Evolutionary conservation across 2,888 invertebrate genomes (phyloP), one percentile per base, ranked within the genome.

Genomic region (Eupithecia inturbata): DNA sequence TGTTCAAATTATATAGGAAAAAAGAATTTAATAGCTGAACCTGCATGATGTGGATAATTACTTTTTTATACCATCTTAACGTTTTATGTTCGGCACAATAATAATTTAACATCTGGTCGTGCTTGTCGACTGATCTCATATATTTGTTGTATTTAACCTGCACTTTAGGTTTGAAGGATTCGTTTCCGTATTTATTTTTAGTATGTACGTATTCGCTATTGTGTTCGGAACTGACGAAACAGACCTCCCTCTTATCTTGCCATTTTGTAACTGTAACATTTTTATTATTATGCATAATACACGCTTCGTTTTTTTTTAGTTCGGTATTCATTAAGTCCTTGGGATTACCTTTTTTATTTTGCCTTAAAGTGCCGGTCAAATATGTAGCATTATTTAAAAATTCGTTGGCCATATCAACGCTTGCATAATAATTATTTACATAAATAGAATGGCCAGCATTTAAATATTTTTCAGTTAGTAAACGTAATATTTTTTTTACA

Each of bases 371-470:
- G 66, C 76, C 76, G 22, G 76, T 76, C 49, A 68, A 45, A 71
- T 73, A 71, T 31, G 49, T 76, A 33, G 64, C 62, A 64, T 73
- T 73, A 67, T 71, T 71, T 67, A 74, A 72, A n/a, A 76, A 74
- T 60, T 77, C 74, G 31, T 77, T 70, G 62, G 78, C 71, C 63
- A 77, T 75, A 73, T 62, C 78, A 66, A 77, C 73, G 72, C 73
- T 77, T 41, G 74, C 33, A 73, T 78, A 78, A 73, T 70, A 77
- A 71, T 77, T 76, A 49, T 77, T 57, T 22, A 76, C 72, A 75
- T 76, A 78, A 57, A 77, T 63, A 53, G 75, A 73, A 60, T 77
- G 75, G 57, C 77, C 74, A 68, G 63, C 68, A 69, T 78, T 71
- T 70, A 71, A 63, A 71, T 76, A 77, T 62, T 74, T 71, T 67